Conservation (phyloP, 2,113 vertebrate species). For the Dryoscopus gambensis region DNA sequence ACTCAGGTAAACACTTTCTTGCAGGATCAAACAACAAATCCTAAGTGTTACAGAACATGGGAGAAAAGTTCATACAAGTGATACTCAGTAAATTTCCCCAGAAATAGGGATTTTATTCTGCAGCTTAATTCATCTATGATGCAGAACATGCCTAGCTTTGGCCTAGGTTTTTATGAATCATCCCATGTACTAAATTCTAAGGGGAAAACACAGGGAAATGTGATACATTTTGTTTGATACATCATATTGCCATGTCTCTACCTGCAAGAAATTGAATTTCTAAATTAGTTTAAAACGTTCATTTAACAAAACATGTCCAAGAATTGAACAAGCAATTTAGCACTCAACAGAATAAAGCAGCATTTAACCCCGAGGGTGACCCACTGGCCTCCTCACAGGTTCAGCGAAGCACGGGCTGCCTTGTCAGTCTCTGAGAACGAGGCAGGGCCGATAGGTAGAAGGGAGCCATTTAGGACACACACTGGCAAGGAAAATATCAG, state of each 20-base stretch:
- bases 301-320: background rate
- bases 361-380: background rate
- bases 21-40: background rate
- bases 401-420: background rate
- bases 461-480: background rate
- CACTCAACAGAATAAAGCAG: background rate
- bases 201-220: background rate
- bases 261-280: background rate
- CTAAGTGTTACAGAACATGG: fast-evolving
- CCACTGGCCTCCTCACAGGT: background rate
- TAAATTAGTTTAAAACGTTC: background rate
- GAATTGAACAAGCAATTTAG: background rate
- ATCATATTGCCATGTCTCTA: background rate
- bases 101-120: background rate
- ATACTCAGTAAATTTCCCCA: background rate
- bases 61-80: background rate
- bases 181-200: background rate
- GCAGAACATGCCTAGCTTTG: background rate
- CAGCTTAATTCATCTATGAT: background rate
- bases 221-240: background rate
- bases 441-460: fast-evolving
- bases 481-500: slow-evolving; percentile 37
- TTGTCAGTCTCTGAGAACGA: background rate
- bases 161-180: background rate
- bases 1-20: background rate